Conservation (phyloP, 2,113 vertebrate species). For the Xenus cinereus region DNA sequence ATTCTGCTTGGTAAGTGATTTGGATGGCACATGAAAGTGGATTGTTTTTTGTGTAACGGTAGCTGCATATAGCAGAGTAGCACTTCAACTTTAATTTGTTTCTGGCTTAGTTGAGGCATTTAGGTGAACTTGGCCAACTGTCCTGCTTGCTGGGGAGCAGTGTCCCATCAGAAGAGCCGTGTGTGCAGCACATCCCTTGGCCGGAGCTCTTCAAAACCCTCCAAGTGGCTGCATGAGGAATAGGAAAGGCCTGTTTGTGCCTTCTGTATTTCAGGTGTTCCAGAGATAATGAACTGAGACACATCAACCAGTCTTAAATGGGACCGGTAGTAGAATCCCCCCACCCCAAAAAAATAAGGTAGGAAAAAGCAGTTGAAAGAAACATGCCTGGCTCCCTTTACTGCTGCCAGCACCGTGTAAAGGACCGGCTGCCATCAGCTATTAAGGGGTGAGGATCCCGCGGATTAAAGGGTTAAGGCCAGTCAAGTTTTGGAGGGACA, state of each 20-base stretch:
- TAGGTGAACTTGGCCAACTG: background rate
- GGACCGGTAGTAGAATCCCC: background rate
- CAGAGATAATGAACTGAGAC: background rate
- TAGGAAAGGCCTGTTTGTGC: background rate
- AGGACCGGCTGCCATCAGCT: background rate
- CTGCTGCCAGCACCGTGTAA: rapidly evolving
- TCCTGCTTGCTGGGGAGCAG: background rate
- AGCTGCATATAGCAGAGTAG: background rate
- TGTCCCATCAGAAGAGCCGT: background rate
- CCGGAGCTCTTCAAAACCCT: background rate
- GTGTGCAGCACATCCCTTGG: background rate
- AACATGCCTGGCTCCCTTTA: background rate
- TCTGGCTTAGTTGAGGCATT: background rate
- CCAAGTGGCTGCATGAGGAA: background rate
- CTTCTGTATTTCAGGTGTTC: background rate
- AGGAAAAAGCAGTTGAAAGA: background rate
- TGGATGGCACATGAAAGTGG: background rate
- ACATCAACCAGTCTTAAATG: background rate
- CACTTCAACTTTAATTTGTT: background rate
- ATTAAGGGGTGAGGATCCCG: background rate
- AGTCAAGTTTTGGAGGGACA: no score
- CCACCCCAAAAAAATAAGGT: background rate
- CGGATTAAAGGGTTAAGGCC: background rate
- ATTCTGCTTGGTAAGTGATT: background rate
- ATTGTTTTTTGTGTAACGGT: background rate